phyloP scores from a whole-genome alignment of 2,113 vertebrate genomes.

The Sinosuthora webbiana region DNA sequence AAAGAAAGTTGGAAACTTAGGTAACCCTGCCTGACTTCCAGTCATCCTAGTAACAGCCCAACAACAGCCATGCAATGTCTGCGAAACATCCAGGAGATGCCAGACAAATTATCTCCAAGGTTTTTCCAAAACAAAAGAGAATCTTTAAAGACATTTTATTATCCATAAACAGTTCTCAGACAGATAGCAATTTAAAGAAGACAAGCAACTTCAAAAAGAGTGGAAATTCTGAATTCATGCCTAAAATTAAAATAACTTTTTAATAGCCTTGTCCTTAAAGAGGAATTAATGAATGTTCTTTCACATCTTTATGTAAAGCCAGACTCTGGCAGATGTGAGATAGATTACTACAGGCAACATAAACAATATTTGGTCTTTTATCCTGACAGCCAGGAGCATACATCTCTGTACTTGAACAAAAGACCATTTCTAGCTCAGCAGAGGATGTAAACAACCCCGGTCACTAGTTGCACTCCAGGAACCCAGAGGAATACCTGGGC shows the following conservation, averaged over 20 bases:
- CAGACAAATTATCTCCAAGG: slow-evolving; percentile 36
- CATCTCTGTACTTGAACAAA: slow-evolving; percentile 17
- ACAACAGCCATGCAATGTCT: slow-evolving; percentile 12
- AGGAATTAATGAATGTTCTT: slow-evolving; percentile 35
- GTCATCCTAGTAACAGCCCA: slow-evolving; percentile 37
- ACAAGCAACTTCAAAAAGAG: slow-evolving; percentile 45
- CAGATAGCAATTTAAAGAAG: slow-evolving; percentile 46
- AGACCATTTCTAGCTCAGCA: not conserved
- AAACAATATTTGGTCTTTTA: slow-evolving; percentile 54
- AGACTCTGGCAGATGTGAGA: slow-evolving; percentile 42
- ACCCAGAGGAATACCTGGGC: not conserved
- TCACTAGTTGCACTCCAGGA: not conserved
- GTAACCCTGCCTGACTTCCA: slow-evolving; percentile 35
- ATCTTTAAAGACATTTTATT: slow-evolving; percentile 53
- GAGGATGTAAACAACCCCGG: not conserved
- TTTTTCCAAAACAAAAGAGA: slow-evolving; percentile 53
- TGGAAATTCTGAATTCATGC: slow-evolving; percentile 45
- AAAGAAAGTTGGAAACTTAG: slow-evolving; percentile 8
- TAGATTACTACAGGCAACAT: slow-evolving; percentile 22
- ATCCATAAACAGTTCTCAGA: slow-evolving; percentile 45
- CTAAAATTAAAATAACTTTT: slow-evolving; percentile 54
- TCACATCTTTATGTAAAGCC: slow-evolving; percentile 49
- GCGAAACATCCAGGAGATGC: slow-evolving; percentile 33
- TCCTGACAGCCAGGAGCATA: not conserved
- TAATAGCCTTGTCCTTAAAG: slow-evolving; percentile 40